phyloP scores from a whole-genome alignment of 1,140 invertebrate species.

The Neomicropteryx cornuta region DNA sequence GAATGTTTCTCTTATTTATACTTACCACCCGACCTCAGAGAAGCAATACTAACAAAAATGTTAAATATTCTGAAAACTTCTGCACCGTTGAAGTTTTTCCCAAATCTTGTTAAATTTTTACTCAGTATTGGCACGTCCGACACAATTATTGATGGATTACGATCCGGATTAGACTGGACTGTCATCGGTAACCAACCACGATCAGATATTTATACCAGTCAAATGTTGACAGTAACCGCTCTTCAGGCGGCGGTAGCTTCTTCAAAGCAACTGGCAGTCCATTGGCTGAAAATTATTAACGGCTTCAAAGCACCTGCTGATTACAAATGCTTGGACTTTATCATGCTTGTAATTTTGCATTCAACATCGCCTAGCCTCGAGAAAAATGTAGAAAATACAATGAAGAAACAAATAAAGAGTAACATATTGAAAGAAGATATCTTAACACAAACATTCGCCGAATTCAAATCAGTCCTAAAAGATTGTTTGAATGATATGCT shows the following conservation, averaged over 20 bases:
- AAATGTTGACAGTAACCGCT: slow-evolving; percentile 30
- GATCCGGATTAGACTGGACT: slow-evolving; percentile 30
- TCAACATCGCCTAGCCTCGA: slow-evolving; percentile 29
- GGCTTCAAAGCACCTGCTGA: slow-evolving; percentile 23
- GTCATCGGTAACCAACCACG: slow-evolving; percentile 14
- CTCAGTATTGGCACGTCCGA: slow-evolving; percentile 23
- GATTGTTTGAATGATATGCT: slow-evolving; percentile 28
- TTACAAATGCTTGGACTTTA: slow-evolving; percentile 33
- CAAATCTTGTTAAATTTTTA: slow-evolving; percentile 35
- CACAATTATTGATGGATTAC: slow-evolving; percentile 22
- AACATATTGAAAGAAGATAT: slow-evolving; percentile 26
- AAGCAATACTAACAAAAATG: slow-evolving; percentile 28
- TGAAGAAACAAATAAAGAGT: slow-evolving; percentile 31
- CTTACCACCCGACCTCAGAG: slow-evolving; percentile 29
- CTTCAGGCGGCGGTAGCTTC: slow-evolving; percentile 31
- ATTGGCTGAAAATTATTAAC: slow-evolving; percentile 31
- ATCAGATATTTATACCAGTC: slow-evolving; percentile 30
- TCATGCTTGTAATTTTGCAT: slow-evolving; percentile 30
- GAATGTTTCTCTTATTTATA: slow-evolving; percentile 34
- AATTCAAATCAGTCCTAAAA: slow-evolving; percentile 30
- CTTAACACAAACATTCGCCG: slow-evolving; percentile 27
- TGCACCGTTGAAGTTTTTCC: slow-evolving; percentile 27
- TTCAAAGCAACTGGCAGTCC: slow-evolving; percentile 27
- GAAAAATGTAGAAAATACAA: slow-evolving; percentile 27
- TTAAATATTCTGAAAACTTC: slow-evolving; percentile 25